Evolutionary conservation across 1,140 invertebrate species (phyloP), one percentile per base, ranked within the genome.

Genomic region (Rhynchophorus ferrugineus): DNA sequence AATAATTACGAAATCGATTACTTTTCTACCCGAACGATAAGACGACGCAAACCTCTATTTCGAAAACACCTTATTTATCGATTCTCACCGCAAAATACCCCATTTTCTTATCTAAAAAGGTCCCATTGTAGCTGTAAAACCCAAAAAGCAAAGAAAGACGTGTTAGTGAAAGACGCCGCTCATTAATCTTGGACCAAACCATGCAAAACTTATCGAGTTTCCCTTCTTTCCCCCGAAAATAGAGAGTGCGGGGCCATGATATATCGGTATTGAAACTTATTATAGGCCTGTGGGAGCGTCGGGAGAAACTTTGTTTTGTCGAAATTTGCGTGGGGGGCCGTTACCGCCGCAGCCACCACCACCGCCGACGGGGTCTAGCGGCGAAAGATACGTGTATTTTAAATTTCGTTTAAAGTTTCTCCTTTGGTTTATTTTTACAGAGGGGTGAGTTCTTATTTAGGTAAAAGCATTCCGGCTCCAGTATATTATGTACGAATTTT

Each of bases 261-360:
- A 68, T 66, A 68, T 68, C 59, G 64, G 58, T 67, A 67, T 66
- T 62, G 64, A 64, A 69, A 69, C 64, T 69, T 68, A 63, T 67
- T 66, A 67, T 67, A 65, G 67, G 64, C 64, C 64, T 57, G 52
- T 46, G 67, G 65, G 62, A 66, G 61, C 50, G 29, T 18, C 33
- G 24, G 18, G 50, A 17, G 36, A 53, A 53, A 60, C 49, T 58
- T 52, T 54, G 49, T 49, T 60, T 45, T 52, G 53, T 36, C 38
- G 54, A 56, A 59, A 45, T 49, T 57, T 51, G 56, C 35, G 45
- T 41, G 1, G 24, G 39, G n/a, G n/a, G n/a, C n/a, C n/a, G n/a
- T n/a, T n/a, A n/a, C n/a, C n/a, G n/a, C n/a, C n/a, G n/a, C n/a
- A n/a, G 6, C 42, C 50, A 14, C 16, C 41, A 18, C 35, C 36